Percentiles rank a stretch among this genome's conserved stretches.
Conservation (phyloP, 1,140 invertebrate genomes). For the Musca domestica region DNA sequence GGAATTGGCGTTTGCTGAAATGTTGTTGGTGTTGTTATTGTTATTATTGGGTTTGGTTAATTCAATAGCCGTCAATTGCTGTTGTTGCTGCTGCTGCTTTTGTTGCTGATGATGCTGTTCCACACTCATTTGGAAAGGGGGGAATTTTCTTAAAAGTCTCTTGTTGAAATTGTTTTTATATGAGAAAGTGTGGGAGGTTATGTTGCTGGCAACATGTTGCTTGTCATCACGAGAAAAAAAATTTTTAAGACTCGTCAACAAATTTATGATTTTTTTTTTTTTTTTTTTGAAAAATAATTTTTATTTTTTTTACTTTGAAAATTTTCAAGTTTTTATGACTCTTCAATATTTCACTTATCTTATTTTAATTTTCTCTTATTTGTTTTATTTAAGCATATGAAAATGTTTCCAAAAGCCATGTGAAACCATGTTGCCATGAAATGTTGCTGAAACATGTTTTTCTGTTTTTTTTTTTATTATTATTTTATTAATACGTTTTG, state of each 20-base stretch:
- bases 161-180: background rate
- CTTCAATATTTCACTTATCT: too few relatives aligned
- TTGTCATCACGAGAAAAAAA: too few relatives aligned
- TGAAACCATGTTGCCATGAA: too few relatives aligned
- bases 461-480: too few relatives aligned
- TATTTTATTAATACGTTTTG: too few relatives aligned
- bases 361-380: too few relatives aligned
- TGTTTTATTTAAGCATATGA: too few relatives aligned
- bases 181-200: background rate
- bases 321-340: too few relatives aligned
- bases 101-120: conserved; percentile 16
- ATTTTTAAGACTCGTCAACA: background rate
- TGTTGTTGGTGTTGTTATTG: conserved; percentile 12
- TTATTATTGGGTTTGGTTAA: conserved; percentile 23
- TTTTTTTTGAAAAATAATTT: too few relatives aligned
- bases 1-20: background rate
- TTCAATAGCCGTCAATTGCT: conserved; percentile 19
- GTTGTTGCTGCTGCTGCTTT: conserved; percentile 9
- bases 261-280: background rate
- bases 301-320: too few relatives aligned
- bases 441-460: too few relatives aligned
- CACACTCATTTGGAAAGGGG: conserved; percentile 25
- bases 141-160: background rate
- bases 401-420: too few relatives aligned
- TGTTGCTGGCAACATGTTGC: conserved; percentile 24